phyloP scores from a whole-genome alignment of 2,888 invertebrate species.

The Hipparchia semele region DNA sequence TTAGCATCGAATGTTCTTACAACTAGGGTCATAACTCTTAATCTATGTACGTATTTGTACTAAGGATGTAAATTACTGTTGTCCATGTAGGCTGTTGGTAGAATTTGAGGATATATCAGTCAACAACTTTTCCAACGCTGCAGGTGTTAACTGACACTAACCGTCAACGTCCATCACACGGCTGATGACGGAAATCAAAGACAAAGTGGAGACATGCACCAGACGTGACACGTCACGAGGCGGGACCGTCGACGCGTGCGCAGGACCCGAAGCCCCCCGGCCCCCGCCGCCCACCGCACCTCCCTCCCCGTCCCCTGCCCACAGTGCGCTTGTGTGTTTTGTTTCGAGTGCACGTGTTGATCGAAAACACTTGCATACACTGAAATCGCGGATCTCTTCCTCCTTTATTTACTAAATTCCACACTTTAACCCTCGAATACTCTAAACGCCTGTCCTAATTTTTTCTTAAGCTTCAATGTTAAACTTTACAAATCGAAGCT shows the following conservation, averaged over 20 bases:
- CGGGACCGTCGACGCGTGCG: slow-evolving; percentile 44
- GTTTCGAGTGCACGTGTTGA: slow-evolving; percentile 45
- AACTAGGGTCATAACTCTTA: too few relatives aligned
- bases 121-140: not conserved
- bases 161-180: not conserved
- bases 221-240: slow-evolving; percentile 39
- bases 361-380: slow-evolving; percentile 21
- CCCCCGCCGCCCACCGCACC: slow-evolving; percentile 41
- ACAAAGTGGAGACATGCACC: slow-evolving; percentile 33
- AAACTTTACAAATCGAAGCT: not conserved
- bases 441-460: not conserved
- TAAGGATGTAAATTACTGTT: too few relatives aligned
- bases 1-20: too few relatives aligned
- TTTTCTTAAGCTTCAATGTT: not conserved
- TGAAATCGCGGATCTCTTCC: not conserved
- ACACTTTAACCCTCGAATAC: not conserved
- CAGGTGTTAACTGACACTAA: not conserved
- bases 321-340: slow-evolving; percentile 42
- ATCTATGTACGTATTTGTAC: too few relatives aligned
- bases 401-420: not conserved
- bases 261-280: slow-evolving; percentile 41
- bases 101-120: not conserved
- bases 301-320: slow-evolving; percentile 28
- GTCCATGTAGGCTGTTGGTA: too few relatives aligned
- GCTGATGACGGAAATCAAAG: not conserved